These are phyloP conservation scores for Eubasilissa splendida DNA, from an alignment of 2,888 invertebrate species.

Conservation along the genomic window DNA sequence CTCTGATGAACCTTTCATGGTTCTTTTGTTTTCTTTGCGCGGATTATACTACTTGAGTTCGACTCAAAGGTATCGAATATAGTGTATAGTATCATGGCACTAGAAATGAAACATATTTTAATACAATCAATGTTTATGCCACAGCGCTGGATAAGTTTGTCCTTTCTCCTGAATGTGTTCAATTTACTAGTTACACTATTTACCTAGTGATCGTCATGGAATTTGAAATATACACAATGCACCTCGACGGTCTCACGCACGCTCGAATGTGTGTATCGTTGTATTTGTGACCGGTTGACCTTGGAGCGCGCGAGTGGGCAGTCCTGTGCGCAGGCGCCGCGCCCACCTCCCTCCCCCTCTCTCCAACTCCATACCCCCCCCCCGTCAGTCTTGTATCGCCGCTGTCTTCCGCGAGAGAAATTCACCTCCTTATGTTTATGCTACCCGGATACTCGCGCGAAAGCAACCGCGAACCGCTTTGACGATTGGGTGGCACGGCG, in stretches of 20 bases:
- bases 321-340: slow-evolving; percentile 63
- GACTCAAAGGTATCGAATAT: no score
- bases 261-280: not conserved
- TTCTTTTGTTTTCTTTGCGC: no score
- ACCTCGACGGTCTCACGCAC: not conserved
- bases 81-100: no score
- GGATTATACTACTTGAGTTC: no score
- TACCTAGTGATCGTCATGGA: no score
- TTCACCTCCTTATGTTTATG: slow-evolving; percentile 34
- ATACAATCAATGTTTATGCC: no score
- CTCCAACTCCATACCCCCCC: not conserved
- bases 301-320: slow-evolving; percentile 59
- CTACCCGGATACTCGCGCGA: slow-evolving; percentile 31
- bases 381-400: not conserved
- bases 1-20: no score
- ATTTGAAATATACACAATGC: slow-evolving; percentile 17
- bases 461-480: slow-evolving; percentile 44
- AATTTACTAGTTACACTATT: no score
- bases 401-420: slow-evolving; percentile 3
- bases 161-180: no score
- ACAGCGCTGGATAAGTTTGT: no score
- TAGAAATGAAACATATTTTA: no score
- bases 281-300: slow-evolving; percentile 48
- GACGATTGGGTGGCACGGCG: slow-evolving; percentile 23
- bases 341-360: slow-evolving; percentile 62